These are phyloP conservation scores for Sterrhoptilus dennistouni DNA, from an alignment of 2,113 vertebrate genomes.

Conservation along the genomic window DNA sequence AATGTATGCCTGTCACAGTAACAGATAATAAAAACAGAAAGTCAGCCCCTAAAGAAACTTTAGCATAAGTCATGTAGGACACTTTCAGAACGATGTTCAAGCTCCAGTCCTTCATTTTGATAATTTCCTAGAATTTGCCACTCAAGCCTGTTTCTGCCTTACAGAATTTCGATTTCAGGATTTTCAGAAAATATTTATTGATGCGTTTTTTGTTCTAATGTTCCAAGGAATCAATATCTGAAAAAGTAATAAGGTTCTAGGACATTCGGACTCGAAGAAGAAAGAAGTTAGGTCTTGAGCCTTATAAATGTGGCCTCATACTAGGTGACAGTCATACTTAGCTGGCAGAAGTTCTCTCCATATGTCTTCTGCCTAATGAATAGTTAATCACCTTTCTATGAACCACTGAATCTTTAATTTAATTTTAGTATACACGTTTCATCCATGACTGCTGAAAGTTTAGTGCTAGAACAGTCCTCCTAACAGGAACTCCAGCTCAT, in stretches of 20 bases:
- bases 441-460: neutral
- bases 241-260: neutral
- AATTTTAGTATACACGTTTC: neutral
- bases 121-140: neutral
- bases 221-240: neutral
- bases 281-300: neutral
- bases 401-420: slow-evolving; percentile 32
- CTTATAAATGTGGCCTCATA: neutral
- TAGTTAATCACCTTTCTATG: slow-evolving; percentile 4
- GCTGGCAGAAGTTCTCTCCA: neutral
- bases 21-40: neutral
- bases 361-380: slow-evolving; percentile 2
- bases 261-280: neutral
- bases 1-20: neutral
- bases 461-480: neutral
- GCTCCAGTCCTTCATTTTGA: neutral
- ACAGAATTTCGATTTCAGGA: neutral
- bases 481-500: neutral
- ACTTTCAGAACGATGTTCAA: neutral
- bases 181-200: neutral
- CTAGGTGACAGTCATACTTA: neutral
- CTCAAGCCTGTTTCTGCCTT: neutral
- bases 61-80: neutral
- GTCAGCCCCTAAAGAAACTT: neutral
- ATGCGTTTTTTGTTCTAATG: neutral